These are phyloP conservation scores for Brachirus orientalis DNA, from an alignment of 2,113 vertebrate genomes.

Conservation along the genomic window DNA sequence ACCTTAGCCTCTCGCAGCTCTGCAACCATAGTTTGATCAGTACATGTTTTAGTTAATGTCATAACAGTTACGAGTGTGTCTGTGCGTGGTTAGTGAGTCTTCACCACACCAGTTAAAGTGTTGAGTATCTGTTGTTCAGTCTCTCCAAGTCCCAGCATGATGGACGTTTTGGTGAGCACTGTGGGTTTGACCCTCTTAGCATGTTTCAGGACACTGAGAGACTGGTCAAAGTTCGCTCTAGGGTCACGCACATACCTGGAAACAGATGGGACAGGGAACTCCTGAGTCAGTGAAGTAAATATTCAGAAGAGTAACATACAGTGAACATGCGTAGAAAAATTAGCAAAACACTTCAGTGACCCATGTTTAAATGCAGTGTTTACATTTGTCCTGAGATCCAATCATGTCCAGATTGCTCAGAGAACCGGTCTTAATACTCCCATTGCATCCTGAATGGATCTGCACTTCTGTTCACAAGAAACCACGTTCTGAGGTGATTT, in stretches of 20 bases:
- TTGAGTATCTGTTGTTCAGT: slow-evolving; percentile 86
- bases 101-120: slow-evolving; percentile 85
- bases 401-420: too few relatives aligned
- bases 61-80: neutral
- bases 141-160: slow-evolving; percentile 97
- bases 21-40: slow-evolving; percentile 62
- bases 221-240: slow-evolving; percentile 92
- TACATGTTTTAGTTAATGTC: neutral
- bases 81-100: neutral
- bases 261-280: slow-evolving; percentile 1
- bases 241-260: slow-evolving; percentile 91
- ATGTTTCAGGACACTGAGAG: slow-evolving; percentile 87
- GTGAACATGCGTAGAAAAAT: neutral
- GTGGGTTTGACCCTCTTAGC: slow-evolving; percentile 87
- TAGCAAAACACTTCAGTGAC: too few relatives aligned
- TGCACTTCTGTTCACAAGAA: too few relatives aligned
- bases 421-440: too few relatives aligned
- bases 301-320: neutral
- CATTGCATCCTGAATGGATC: too few relatives aligned
- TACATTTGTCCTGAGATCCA: too few relatives aligned
- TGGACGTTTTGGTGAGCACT: slow-evolving; percentile 93
- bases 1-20: slow-evolving; percentile 89
- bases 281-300: neutral
- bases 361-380: too few relatives aligned
- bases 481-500: too few relatives aligned